These are phyloP conservation scores for Anguilla megastoma DNA, from an alignment of 2,797 vertebrate species.

Conservation along the genomic window DNA sequence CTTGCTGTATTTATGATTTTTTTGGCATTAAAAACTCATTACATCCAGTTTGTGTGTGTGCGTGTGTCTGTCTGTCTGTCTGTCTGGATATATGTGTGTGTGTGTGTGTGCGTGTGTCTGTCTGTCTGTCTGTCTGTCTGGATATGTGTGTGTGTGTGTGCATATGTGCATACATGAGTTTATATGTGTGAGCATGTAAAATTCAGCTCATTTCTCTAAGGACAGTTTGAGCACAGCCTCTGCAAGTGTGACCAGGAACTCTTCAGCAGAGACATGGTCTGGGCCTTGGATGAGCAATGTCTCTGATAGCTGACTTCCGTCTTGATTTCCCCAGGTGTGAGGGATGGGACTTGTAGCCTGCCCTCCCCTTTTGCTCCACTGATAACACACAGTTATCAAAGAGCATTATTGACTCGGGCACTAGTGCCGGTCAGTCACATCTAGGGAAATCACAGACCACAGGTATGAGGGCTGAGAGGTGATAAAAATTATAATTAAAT, in stretches of 20 bases:
- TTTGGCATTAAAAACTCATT: not conserved
- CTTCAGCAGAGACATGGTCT: not conserved
- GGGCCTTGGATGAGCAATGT: not conserved
- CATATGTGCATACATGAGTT: not conserved
- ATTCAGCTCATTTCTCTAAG: too few relatives aligned
- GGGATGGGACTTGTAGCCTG: conserved; percentile 8
- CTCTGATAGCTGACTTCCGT: not conserved
- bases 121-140: too few relatives aligned
- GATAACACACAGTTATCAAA: conserved; percentile 44
- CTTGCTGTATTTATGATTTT: not conserved
- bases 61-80: too few relatives aligned
- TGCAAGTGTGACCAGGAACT: not conserved
- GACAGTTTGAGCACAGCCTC: not conserved
- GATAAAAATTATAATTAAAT: conserved; percentile 47
- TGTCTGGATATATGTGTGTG: too few relatives aligned
- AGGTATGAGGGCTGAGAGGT: conserved; percentile 40
- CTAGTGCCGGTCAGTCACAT: conserved; percentile 32
- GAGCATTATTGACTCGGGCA: conserved; percentile 42
- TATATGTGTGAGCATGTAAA: not conserved
- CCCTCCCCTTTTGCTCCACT: conserved; percentile 31
- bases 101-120: not conserved
- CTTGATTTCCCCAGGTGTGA: conserved; percentile 33
- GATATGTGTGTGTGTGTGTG: too few relatives aligned
- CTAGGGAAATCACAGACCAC: conserved; percentile 5
- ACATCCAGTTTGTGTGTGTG: not conserved